Base-by-base conservation (phyloP, 2,797 vertebrate species). In the Gadopsis bispinosus region DNA sequence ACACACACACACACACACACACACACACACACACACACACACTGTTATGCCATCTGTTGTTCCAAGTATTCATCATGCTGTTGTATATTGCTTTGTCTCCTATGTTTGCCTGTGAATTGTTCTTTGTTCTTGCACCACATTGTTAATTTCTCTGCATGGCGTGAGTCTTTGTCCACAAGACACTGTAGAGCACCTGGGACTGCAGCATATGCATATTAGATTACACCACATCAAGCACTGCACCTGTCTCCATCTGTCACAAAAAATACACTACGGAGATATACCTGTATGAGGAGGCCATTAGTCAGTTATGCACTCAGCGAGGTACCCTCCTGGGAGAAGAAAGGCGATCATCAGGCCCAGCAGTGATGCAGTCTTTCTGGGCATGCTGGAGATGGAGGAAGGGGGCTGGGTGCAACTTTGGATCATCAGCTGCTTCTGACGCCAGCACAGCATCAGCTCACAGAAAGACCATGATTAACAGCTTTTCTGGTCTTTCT, bases 361-460 rank as follows among this genome's bases (percentile, higher is more conserved):
- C 68, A 77, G 83, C 48, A 55, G 74, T 75, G 76, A 80, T 88
- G 87, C 83, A 80, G 83, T 83, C 61, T 58, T 54, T 75, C 66
- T 68, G 70, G 50, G 79, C 47, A 75, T 5, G 29, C 17, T 63
- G 73, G 41, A 13, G 58, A 41, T 16, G 59, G 59, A 43, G 77
- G n/a, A 19, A 48, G 64, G 43, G 41, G 60, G 58, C 14, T 29
- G 66, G 7, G 35, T 12, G 68, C 53, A 60, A 86, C 81, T 87
- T 89, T 78, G 73, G 80, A 79, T 84, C 90, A 90, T 92, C 89
- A 91, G 80, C 75, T 53, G 74, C 69, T 69, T 85, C 75, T 93
- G 92, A 93, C 84, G 82, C 67, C 86, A 91, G 87, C 72, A 67
- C 56, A 66, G 77, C 73, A 58, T 50, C 55, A 51, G 79, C 64